Evolutionary conservation across 2,797 vertebrate species (phyloP), one percentile per base, ranked within the genome.

Genomic region (Pogonophryne albipinna): DNA sequence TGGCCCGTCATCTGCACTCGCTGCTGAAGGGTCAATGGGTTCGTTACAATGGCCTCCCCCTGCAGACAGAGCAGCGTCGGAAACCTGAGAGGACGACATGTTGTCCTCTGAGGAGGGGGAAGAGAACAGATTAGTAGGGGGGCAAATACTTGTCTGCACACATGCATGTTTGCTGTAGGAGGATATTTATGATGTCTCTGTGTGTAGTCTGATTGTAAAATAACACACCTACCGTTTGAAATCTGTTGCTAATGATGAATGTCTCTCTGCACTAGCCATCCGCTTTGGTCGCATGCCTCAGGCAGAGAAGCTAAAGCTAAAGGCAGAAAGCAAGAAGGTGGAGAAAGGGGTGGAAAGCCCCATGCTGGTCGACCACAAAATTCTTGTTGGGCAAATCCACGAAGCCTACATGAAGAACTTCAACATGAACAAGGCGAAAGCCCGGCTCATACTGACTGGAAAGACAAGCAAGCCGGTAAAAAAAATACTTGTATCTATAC

Each of bases 391-490:
- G 88, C 94, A 95, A 82, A 98, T 99, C 86, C 95, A 98, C 8
- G 95, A 97, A 55, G 97, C 98, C 74, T 99, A 99, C 93, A 88
- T 97, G 93, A 98, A 96, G 93, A 97, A 96, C 92, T 99, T 99
- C 90, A 96, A 93, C 85, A 98, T 99, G 97, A 99, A 96, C 94
- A 99, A 99, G 88, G 94, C 96, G 41, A 98, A 98, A 92, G 97
- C 98, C 20, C 94, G 97, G 17, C 94, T 96, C 80, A 97, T 98
- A 80, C 97, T 99, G 41, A 96, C 96, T 0, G 98, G 98, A 49
- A 99, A 97, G 90, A 95, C 95, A 73, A 95, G 82, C 92, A 95
- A 94, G 83, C 95, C 96, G 77, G 98, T 99, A 95, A 81, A 65
- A 65, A 2, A 3, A 20, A 17, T 42, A 55, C 2, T 17, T 71